These are phyloP conservation scores for Numenius phaeopus DNA, from an alignment of 2,797 vertebrate species.

Conservation along the genomic window DNA sequence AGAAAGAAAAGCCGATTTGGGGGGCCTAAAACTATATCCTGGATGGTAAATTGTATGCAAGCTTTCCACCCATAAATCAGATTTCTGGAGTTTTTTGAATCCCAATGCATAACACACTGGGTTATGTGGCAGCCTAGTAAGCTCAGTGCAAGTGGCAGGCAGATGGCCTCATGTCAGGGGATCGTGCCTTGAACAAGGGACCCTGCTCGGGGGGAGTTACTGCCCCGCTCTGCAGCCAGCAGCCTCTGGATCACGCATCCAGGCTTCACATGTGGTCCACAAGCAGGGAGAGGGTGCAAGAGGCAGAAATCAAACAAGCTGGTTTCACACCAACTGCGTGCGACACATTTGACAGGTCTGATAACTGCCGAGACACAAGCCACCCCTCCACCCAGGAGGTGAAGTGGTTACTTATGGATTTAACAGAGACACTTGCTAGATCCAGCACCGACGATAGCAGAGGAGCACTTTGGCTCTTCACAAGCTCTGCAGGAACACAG, in stretches of 20 bases:
- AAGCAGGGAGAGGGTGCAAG: neutral
- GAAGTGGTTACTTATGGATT: neutral
- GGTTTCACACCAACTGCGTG: neutral
- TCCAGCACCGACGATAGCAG: neutral
- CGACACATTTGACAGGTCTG: neutral
- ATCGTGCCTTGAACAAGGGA: neutral
- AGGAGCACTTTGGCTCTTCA: neutral
- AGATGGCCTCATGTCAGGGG: neutral
- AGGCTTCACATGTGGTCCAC: neutral
- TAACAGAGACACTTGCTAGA: neutral
- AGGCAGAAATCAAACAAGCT: neutral
- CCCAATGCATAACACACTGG: neutral
- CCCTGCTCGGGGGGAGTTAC: neutral
- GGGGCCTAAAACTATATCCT: neutral
- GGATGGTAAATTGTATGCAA: neutral
- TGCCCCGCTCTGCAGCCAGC: neutral
- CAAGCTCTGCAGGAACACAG: neutral
- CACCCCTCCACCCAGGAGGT: neutral
- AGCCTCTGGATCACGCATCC: neutral
- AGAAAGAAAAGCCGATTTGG: slow-evolving; percentile 19
- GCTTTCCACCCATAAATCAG: slow-evolving; percentile 15
- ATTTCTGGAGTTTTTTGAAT: neutral
- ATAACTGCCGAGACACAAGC: neutral
- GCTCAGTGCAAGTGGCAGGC: neutral
- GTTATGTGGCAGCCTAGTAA: neutral